Base-by-base conservation (phyloP, 92 coral and sea anemone genomes). In the Bergia puertoricense region DNA sequence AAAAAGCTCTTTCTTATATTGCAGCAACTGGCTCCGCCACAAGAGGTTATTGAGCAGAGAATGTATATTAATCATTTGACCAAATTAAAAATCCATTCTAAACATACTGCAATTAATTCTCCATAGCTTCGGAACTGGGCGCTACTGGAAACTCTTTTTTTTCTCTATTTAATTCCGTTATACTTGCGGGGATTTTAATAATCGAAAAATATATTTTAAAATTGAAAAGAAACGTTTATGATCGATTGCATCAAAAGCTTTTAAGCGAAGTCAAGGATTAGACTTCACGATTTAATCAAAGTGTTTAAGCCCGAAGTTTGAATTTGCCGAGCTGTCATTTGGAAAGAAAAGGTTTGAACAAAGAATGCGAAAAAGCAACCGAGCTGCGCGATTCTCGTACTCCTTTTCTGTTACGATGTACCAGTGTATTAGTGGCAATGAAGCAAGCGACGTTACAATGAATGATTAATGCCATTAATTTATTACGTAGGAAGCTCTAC, bases 51-150 rank as follows among this genome's bases (percentile, higher is more conserved):
- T 57, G 48, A 38, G 45, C 5, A 56, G 37, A 39, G 73, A 80
- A 80, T 54, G 85, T 79, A 54, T 56, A 80, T 80, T 80, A 80
- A 80, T 56, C 85, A 80, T 80, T 59, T 80, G 69, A 80, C 41
- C 40, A 56, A 56, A 56, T 38, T 80, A 54, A 65, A 54, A 80
- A 56, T 56, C 72, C 72, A 67, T 38, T 80, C 48, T 73, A 56
- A 80, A 80, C 15, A 80, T 80, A 73, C 85, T 80, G 68, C 71
- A 80, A 80, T 80, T 84, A 84, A 65, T 84, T 38, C 48, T 84
- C 77, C 30, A 45, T 84, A 30, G 14, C 46, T 16, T 48, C n/a
- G 44, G 79, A 84, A 84, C 66, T 69, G 23, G 62, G 48, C 59
- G 79, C 77, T 30, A 38, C 67, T 84, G 65, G 87, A 73, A 44